Base-by-base conservation (phyloP, 2,797 vertebrate genomes). In the Enteromius paludinosus region DNA sequence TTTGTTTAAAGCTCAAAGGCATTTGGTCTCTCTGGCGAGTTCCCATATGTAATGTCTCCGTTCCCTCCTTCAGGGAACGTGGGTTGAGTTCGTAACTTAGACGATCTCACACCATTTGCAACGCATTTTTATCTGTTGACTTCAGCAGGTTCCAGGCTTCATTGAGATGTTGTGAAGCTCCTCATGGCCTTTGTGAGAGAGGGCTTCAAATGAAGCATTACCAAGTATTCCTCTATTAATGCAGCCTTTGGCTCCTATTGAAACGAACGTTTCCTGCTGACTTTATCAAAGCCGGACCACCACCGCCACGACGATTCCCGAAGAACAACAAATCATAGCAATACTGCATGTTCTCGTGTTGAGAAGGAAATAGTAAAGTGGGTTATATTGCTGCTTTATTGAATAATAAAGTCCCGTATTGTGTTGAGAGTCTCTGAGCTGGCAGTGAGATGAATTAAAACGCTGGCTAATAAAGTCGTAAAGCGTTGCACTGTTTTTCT, bases 301-400 rank as follows among this genome's bases (percentile, higher is more conserved):
- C 78, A 69, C 70, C 64, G 70, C 25, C 59, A 56, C 11, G 1
- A 20, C 4, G 47, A 66, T 3, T 74, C 81, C 68, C 45, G 56
- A 56, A 83, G 78, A 82, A 78, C 23, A 64, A 77, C 45, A 81
- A 83, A 38, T 35, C 79, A 74, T 25, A 59, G 43, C 25, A 49
- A 86, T 49, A 69, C 73, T 86, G 85, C 79, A 65, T 75, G 84
- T 69, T 89, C 87, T 69, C 85, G 86, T 86, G 86, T 87, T 74
- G 85, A 77, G 88, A 87, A 83, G 90, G 89, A 93, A 90, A 88
- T 68, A 47, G 80, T 92, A 87, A 92, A 92, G 86, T 83, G 41
- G 87, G 88, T 91, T 83, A 84, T 80, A 84, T 88, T 85, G 65
- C 86, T 84, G 82, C 91, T 89, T 90, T 87, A 91, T 88, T 86